A percentile compares a stretch with the other conserved stretches of the same genome.
Evolutionary conservation across 2,113 vertebrate genomes (phyloP).

Genomic region (Hippoglossus stenolepis): DNA sequence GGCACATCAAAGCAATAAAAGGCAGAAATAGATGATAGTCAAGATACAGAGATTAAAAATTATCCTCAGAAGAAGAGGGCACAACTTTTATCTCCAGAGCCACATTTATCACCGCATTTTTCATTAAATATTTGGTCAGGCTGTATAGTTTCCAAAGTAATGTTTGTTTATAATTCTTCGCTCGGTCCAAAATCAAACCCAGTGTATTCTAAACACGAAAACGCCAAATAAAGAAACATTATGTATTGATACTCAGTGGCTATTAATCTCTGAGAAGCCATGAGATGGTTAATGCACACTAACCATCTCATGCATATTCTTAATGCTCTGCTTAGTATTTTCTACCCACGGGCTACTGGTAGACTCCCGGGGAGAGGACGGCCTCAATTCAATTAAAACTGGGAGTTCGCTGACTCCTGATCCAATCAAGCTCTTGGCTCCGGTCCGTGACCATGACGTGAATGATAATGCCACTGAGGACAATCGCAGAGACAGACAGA

Average conservation of each 20-base stretch:
- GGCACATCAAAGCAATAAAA: slow-evolving; percentile 34
- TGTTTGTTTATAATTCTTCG: background rate
- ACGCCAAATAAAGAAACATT: slow-evolving; percentile 4
- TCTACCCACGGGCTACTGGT: slow-evolving; percentile 36
- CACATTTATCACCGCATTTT: slow-evolving; percentile 4
- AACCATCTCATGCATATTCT: slow-evolving; percentile 56
- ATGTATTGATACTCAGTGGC: slow-evolving; percentile 39
- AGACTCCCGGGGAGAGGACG: slow-evolving; percentile 14
- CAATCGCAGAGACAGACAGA: slow-evolving; percentile 21
- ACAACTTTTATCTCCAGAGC: slow-evolving; percentile 2
- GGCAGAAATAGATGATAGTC: background rate
- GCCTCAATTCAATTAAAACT: slow-evolving; percentile 75
- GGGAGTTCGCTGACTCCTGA: slow-evolving; percentile 68
- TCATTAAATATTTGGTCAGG: slow-evolving; percentile 21
- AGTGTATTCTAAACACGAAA: background rate
- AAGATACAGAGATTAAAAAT: background rate
- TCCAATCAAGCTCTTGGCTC: slow-evolving; percentile 69
- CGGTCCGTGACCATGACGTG: slow-evolving; percentile 52
- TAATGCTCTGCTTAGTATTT: slow-evolving; percentile 60
- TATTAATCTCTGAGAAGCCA: slow-evolving; percentile 46
- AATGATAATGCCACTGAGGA: slow-evolving; percentile 59
- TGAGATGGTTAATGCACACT: slow-evolving; percentile 46
- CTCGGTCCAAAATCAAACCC: background rate
- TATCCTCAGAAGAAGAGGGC: background rate
- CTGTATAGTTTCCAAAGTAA: slow-evolving; percentile 5